Base-by-base conservation (phyloP, 2,888 invertebrate genomes). In the Drosophila villosipedis region DNA sequence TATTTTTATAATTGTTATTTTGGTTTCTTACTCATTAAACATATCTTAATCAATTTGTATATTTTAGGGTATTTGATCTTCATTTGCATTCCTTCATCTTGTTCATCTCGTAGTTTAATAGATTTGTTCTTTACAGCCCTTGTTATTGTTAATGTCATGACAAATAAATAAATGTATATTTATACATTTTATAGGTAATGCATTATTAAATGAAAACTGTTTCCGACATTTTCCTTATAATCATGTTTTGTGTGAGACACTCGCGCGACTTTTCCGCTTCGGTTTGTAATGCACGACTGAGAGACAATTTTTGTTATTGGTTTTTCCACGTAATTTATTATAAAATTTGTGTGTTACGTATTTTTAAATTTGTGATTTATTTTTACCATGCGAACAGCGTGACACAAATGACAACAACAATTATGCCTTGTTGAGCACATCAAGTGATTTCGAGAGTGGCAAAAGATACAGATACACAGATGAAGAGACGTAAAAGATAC, bases 281-380 rank as follows among this genome's bases (percentile, higher is more conserved):
- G 67, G 58, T 73, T 73, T 69, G 80, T 55, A 61, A 61, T 52
- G 66, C 59, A 52, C 68, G 54, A 67, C 50, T 60, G 68, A 54
- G 61, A 83, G 73, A 22, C 16, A 30, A 37, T 22, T 55, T 47
- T 37, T 59, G 7, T 25, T 47, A 6, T 43, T 16, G 2, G 9
- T 2, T 25, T 25, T 35, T 43, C 31, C 74, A 61, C 70, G 80
- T 75, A 89, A 86, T 86, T 86, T 86, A 76, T 69, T 72, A 76
- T 79, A 76, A 81, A 86, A 84, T 80, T 74, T 75, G 57, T 72
- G 31, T 78, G 74, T 84, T 84, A 79, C 73, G 78, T 86, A 76
- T 79, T 82, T 83, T 80, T 80, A 68, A 81, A 73, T 85, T 79
- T 84, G 74, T 86, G 86, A 86, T 86, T 89, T 86, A 86, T 86